A percentile compares a stretch with the other conserved stretches of the same genome.
These are phyloP conservation scores for Berghia stephanieae DNA, from an alignment of 1,140 invertebrate species.

Conservation along the genomic window DNA sequence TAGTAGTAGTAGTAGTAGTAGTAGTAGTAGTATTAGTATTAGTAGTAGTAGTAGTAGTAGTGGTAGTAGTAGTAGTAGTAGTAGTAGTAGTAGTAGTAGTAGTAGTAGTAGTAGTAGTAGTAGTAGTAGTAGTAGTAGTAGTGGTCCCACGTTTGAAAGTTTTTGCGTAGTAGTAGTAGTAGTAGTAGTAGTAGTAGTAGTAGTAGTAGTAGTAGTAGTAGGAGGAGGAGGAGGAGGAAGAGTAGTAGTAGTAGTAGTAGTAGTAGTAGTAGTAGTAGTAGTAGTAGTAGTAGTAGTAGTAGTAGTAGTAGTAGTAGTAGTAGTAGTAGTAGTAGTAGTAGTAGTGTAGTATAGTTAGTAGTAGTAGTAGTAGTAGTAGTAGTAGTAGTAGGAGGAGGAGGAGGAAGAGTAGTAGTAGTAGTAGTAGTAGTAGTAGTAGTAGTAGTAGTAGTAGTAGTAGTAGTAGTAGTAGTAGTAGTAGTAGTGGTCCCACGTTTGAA, in stretches of 20 bases:
- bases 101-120: neutral
- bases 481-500: neutral
- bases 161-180: too few species aligned
- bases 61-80: neutral
- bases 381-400: too few species aligned
- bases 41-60: neutral
- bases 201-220: too few species aligned
- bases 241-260: too few species aligned
- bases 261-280: constrained; percentile 1
- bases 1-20: constrained; percentile 15
- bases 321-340: constrained; percentile 2
- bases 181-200: constrained; percentile 10
- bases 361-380: neutral
- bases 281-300: constrained; percentile 7
- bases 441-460: neutral
- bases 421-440: neutral
- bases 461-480: neutral
- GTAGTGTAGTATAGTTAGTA: neutral
- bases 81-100: neutral
- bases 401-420: too few species aligned
- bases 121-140: neutral
- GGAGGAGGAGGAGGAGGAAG: too few species aligned
- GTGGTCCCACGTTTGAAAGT: too few species aligned
- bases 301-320: constrained; percentile 7
- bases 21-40: too few species aligned